Evolutionary conservation across 2,888 invertebrate genomes (phyloP).

Genomic region (Ceramica pisi): DNA sequence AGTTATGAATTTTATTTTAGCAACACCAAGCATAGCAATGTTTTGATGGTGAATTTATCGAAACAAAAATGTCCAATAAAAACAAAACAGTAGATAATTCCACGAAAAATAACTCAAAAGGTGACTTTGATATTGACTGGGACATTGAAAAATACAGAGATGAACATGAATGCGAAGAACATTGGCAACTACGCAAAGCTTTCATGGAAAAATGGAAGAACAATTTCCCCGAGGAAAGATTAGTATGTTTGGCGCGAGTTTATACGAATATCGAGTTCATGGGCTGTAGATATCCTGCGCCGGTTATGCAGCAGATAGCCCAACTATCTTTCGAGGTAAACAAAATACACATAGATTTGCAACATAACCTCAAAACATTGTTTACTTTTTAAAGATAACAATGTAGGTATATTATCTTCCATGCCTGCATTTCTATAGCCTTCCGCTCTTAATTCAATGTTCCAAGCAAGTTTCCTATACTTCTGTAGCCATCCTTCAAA

Average conservation of each 20-base stretch:
- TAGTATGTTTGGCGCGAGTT: constrained; percentile 92
- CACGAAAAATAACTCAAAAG: constrained; percentile 55
- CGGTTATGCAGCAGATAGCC: constrained; percentile 90
- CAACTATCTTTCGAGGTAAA: constrained; percentile 89
- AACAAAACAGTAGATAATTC: constrained; percentile 19
- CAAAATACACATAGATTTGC: background rate
- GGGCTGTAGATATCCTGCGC: constrained; percentile 91
- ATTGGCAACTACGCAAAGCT: constrained; percentile 95
- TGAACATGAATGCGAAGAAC: constrained; percentile 96
- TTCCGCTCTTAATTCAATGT: background rate
- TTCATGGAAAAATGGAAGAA: constrained; percentile 95
- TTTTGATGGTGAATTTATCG: constrained; percentile 4
- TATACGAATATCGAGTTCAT: constrained; percentile 92
- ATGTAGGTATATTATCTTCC: background rate
- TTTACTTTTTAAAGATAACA: constrained; percentile 5
- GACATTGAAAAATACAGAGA: constrained; percentile 94
- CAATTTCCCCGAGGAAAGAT: constrained; percentile 89
- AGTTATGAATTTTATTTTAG: background rate
- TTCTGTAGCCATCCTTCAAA: too few species aligned
- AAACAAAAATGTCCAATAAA: constrained; percentile 24
- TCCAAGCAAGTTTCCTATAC: background rate
- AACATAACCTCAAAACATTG: constrained; percentile 45
- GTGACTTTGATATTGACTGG: constrained; percentile 90
- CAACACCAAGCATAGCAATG: background rate
- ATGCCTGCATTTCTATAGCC: background rate